Conservation (phyloP, 2,888 invertebrate genomes). For the Pycnomerus fuliginosus region DNA sequence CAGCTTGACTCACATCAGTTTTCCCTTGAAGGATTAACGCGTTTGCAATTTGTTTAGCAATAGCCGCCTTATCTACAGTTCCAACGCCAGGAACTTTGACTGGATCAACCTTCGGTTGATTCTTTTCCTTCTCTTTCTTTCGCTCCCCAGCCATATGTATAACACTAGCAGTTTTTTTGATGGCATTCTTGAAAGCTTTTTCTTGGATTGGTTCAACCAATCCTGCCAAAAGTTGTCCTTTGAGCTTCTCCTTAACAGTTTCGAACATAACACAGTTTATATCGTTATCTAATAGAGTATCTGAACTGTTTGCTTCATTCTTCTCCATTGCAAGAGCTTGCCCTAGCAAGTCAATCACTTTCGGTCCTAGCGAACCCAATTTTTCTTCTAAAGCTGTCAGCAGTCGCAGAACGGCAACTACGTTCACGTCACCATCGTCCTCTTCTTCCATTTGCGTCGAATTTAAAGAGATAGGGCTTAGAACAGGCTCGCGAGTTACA, state of each 20-base stretch:
- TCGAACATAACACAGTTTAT: constrained; percentile 75
- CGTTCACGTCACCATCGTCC: constrained; percentile 58
- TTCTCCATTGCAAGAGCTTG: constrained; percentile 79
- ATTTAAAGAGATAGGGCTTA: constrained; percentile 3
- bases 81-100: constrained; percentile 69
- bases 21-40: constrained; percentile 77
- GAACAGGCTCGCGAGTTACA: constrained; percentile 41
- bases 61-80: constrained; percentile 73
- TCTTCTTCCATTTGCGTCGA: constrained; percentile 50
- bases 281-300: constrained; percentile 71
- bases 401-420: constrained; percentile 69
- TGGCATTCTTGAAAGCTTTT: constrained; percentile 70
- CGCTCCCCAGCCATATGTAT: constrained; percentile 64
- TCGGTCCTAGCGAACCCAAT: constrained; percentile 81
- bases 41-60: constrained; percentile 79
- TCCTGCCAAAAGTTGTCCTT: constrained; percentile 50
- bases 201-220: constrained; percentile 61
- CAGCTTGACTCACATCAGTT: constrained; percentile 76
- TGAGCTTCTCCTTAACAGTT: constrained; percentile 83
- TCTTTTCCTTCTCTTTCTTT: constrained; percentile 49
- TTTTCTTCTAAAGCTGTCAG: constrained; percentile 81
- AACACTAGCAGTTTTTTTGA: constrained; percentile 74
- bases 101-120: constrained; percentile 48
- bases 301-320: constrained; percentile 68
- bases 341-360: constrained; percentile 73